Conservation (phyloP, 2,113 vertebrate genomes). For the Morone chrysops region DNA sequence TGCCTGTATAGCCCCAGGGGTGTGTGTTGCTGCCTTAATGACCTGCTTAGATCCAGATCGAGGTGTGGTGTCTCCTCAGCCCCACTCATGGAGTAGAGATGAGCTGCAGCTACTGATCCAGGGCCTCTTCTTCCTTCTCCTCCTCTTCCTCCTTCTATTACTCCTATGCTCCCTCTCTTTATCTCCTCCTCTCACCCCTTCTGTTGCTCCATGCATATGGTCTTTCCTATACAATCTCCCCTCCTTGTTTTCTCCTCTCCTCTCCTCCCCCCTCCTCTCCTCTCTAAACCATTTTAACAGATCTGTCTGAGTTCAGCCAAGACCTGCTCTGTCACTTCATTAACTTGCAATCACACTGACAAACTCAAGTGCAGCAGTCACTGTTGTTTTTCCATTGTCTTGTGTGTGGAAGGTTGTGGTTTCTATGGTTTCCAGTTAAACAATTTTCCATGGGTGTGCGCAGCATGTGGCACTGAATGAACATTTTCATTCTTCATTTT, state of each 20-base stretch:
- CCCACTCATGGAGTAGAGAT: slow-evolving; percentile 47
- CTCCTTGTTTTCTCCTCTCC: not conserved
- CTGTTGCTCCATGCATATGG: not conserved
- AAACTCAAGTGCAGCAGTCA: slow-evolving; percentile 38
- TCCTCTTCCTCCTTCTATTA: not conserved
- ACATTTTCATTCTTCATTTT: not conserved
- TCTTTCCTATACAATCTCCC: not conserved
- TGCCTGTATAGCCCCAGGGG: slow-evolving; percentile 81
- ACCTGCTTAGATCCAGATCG: slow-evolving; percentile 67
- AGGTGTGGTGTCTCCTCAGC: slow-evolving; percentile 52
- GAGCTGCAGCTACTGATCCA: slow-evolving; percentile 35
- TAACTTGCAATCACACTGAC: slow-evolving; percentile 48
- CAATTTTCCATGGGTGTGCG: not conserved
- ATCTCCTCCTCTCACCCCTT: slow-evolving; percentile 7
- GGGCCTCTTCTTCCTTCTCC: not conserved
- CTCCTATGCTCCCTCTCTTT: not conserved
- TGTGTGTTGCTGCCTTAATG: slow-evolving; percentile 74
- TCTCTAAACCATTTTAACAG: slow-evolving; percentile 39
- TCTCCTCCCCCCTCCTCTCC: not conserved
- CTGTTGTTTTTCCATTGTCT: slow-evolving; percentile 36
- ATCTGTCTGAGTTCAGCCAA: slow-evolving; percentile 32
- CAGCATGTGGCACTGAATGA: not conserved
- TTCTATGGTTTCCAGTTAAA: slow-evolving; percentile 25
- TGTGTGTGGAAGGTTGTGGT: slow-evolving; percentile 7
- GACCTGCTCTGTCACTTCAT: slow-evolving; percentile 59